Conservation (phyloP, 2,888 invertebrate genomes). For the Cheiracanthium punctorium region DNA sequence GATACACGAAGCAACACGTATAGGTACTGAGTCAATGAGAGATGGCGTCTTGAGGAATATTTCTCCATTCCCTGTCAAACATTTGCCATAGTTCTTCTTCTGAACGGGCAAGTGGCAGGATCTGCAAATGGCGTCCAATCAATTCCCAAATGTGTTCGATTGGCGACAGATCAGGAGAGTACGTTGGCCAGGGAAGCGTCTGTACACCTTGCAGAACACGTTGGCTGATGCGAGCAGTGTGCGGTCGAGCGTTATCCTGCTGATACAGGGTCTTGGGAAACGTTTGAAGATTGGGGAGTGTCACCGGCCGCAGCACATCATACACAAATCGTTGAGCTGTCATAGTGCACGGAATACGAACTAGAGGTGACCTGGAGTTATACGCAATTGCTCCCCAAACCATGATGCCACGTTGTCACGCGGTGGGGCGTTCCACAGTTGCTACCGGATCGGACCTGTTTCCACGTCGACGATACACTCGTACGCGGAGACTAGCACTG, state of each 20-base stretch:
- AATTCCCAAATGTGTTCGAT: not conserved
- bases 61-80: no score
- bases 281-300: no score
- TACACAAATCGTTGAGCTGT: not conserved
- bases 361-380: not conserved
- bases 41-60: no score
- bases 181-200: not conserved
- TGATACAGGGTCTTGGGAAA: no score
- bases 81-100: no score
- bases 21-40: no score
- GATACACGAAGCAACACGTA: no score
- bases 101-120: not conserved
- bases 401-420: no score
- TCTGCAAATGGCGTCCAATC: not conserved
- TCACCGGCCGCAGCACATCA: not conserved
- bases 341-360: not conserved
- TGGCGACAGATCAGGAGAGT: not conserved
- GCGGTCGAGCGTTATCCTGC: no score
- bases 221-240: no score
- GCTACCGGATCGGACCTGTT: not conserved
- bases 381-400: not conserved
- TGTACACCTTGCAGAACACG: no score
- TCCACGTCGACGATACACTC: slow-evolving; percentile 4
- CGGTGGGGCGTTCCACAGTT: not conserved
- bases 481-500: not conserved